phyloP scores from a whole-genome alignment of 64 coral and sea anemone species.

The Pocillopora damicornis region DNA sequence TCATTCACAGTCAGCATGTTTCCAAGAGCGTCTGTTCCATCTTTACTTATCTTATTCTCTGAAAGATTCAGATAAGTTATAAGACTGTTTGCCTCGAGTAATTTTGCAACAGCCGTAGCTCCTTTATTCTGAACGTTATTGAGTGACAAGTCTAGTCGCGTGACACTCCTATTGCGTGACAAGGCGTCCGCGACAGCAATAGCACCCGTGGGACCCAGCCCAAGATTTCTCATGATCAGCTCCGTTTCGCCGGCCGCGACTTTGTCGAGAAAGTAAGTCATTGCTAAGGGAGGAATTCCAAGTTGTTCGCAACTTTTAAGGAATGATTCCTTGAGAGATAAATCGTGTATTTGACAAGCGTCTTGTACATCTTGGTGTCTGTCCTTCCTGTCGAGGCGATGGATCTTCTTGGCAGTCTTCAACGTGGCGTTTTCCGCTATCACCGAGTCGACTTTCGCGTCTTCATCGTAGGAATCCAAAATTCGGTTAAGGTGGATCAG shows the following conservation, averaged over 20 bases:
- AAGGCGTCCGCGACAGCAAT: conserved; percentile 64
- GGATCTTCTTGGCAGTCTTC: conserved; percentile 48
- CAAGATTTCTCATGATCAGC: conserved; percentile 79
- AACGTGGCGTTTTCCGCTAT: conserved; percentile 15
- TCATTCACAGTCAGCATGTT: conserved; percentile 67
- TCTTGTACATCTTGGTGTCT: conserved; percentile 81
- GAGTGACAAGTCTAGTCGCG: conserved; percentile 68
- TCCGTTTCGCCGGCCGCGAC: conserved; percentile 55
- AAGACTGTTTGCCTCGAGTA: conserved; percentile 53
- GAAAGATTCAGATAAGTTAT: conserved; percentile 70
- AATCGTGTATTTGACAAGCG: conserved; percentile 78
- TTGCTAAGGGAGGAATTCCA: conserved; percentile 67
- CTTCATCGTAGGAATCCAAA: conserved; percentile 60
- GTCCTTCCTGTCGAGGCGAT: conserved; percentile 78
- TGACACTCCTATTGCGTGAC: conserved; percentile 56
- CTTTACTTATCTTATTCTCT: conserved; percentile 77
- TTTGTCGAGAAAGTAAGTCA: conserved; percentile 83
- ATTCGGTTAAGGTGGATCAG: conserved; percentile 66
- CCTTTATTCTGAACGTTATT: conserved; percentile 83
- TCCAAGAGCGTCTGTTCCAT: conserved; percentile 52
- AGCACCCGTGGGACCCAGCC: conserved; percentile 61
- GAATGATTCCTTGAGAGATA: conserved; percentile 54
- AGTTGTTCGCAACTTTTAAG: conserved; percentile 50
- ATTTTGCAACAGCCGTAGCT: conserved; percentile 51
- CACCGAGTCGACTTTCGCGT: conserved; percentile 11